These are phyloP conservation scores for Amphiprion ocellaris DNA, from an alignment of 2,113 vertebrate genomes.

Conservation along the genomic window DNA sequence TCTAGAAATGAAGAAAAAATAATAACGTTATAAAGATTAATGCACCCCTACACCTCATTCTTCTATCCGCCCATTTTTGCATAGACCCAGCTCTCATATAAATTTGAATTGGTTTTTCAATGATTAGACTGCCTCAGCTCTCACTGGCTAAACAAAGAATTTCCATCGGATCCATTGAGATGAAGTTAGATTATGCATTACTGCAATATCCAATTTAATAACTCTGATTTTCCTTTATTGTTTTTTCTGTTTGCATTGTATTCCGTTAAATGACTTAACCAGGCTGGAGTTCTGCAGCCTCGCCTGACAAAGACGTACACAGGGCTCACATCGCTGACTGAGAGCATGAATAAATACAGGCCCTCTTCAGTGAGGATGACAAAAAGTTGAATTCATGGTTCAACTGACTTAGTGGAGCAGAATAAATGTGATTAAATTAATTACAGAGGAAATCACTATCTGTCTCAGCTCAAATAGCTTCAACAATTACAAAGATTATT, in stretches of 20 bases:
- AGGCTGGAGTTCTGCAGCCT: slow-evolving; percentile 65
- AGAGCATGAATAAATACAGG: slow-evolving; percentile 73
- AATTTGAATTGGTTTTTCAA: slow-evolving; percentile 87
- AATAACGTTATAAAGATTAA: slow-evolving; percentile 87
- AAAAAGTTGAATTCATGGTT: slow-evolving; percentile 79
- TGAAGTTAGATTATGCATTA: slow-evolving; percentile 85
- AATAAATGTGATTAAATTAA: slow-evolving; percentile 83
- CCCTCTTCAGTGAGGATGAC: slow-evolving; percentile 66
- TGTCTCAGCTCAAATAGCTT: slow-evolving; percentile 71
- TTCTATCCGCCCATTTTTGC: slow-evolving; percentile 75
- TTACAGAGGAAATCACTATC: slow-evolving; percentile 73
- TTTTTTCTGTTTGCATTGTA: slow-evolving; percentile 85
- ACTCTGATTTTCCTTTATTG: slow-evolving; percentile 84
- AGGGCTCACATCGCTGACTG: slow-evolving; percentile 62
- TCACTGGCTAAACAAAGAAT: slow-evolving; percentile 85
- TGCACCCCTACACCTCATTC: slow-evolving; percentile 80
- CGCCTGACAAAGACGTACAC: slow-evolving; percentile 79
- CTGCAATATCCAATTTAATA: slow-evolving; percentile 86
- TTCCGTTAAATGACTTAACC: slow-evolving; percentile 79
- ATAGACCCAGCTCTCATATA: slow-evolving; percentile 78
- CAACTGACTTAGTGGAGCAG: slow-evolving; percentile 70
- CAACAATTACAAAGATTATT: slow-evolving; percentile 72
- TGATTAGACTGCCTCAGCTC: slow-evolving; percentile 81
- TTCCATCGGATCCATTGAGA: slow-evolving; percentile 79
- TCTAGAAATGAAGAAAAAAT: slow-evolving; percentile 83